These are phyloP conservation scores for Tenthredo notha DNA, from an alignment of 2,888 invertebrate species.

Conservation along the genomic window DNA sequence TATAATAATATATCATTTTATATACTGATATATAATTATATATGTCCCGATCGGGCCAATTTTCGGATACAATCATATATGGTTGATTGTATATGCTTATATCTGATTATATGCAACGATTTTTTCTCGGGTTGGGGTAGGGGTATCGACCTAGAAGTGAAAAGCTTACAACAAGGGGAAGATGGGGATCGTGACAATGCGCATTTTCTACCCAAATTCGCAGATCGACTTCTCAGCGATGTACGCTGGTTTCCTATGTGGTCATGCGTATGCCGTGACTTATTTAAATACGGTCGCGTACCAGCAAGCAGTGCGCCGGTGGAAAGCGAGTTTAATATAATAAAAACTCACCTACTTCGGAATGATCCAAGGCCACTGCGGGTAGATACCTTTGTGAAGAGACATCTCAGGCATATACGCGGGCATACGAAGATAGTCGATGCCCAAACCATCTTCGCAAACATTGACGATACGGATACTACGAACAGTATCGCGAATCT, in stretches of 20 bases:
- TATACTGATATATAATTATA: too few relatives aligned
- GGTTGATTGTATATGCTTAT: too few relatives aligned
- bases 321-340: slow-evolving; percentile 55
- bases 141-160: background rate
- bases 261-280: slow-evolving; percentile 55
- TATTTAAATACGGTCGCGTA: slow-evolving; percentile 56
- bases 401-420: slow-evolving; percentile 52
- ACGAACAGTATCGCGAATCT: background rate
- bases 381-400: slow-evolving; percentile 54
- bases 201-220: slow-evolving; percentile 55
- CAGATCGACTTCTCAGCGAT: slow-evolving; percentile 52
- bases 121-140: too few relatives aligned
- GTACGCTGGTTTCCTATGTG: slow-evolving; percentile 55
- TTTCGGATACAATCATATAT: too few relatives aligned
- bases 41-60: too few relatives aligned
- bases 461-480: slow-evolving; percentile 10
- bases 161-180: background rate
- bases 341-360: slow-evolving; percentile 53
- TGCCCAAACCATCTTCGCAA: background rate
- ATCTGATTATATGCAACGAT: too few relatives aligned
- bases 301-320: slow-evolving; percentile 56
- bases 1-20: too few relatives aligned
- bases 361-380: slow-evolving; percentile 53
- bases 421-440: slow-evolving; percentile 49
- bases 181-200: slow-evolving; percentile 44